Evolutionary conservation across 2,113 vertebrate genomes (phyloP), one percentile per base, ranked within the genome.

Genomic region (Epinephelus cyanopodus): DNA sequence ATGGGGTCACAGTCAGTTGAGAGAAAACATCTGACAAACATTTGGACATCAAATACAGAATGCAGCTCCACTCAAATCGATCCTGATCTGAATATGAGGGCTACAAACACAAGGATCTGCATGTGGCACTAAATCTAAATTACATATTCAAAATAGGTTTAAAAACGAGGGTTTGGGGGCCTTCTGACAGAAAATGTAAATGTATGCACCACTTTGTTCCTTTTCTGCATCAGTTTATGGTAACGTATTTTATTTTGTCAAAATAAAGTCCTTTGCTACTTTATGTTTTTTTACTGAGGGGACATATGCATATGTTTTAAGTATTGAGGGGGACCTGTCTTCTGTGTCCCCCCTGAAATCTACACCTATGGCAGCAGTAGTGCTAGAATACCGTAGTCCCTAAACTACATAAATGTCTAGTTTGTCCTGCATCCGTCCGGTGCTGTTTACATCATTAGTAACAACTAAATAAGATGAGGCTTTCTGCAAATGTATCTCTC

Each of bases 401-500:
- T 56, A 10, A 14, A 25, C 25, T 8, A 13, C 33, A 42, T 19
- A 47, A 29, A 57, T 64, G 19, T 63, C 70, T 11, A 33, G 27
- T 56, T 29, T 56, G 25, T 77, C 27, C 11, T 29, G 50, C 39
- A 13, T 19, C 63, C 50, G 52, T 66, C 42, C 47, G 14, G 0
- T 33, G 2, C 39, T 19, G 5, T 61, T 3, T 61, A 17, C n/a
- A 57, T 77, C 53, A 42, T 75, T 39, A 42, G 42, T 23, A 69
- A 39, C 12, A 29, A 39, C 53, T 37, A 42, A 62, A 68, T 45
- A 60, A 39, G 15, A 48, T 47, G 33, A 52, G 17, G 18, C 69
- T 75, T 80, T 18, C 77, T 79, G 74, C 54, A 25, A 25, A 53
- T 74, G 0, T 14, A 17, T 74, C 11, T 80, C 2, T 39, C 37